A percentile compares a stretch with the other conserved stretches of the same genome.
Evolutionary conservation across 2,888 invertebrate species (phyloP).

Genomic region (Cosmorhoe ocellata): DNA sequence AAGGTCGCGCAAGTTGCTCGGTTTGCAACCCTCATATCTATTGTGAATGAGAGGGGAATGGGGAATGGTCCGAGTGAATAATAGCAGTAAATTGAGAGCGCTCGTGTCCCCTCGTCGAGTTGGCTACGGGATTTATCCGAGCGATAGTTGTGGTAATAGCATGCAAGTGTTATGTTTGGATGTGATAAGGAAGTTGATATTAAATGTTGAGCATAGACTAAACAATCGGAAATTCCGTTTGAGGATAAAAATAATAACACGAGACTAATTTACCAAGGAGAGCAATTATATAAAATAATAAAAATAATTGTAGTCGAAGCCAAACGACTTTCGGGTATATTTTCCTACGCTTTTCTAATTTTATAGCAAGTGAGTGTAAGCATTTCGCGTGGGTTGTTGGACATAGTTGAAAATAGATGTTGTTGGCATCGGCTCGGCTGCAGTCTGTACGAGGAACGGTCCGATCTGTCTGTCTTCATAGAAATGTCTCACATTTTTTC

Average conservation of each 20-base stretch:
- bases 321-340: conserved; percentile 53
- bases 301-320: conserved; percentile 33
- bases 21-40: conserved; percentile 36
- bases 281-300: conserved; percentile 13
- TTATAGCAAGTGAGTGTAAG: conserved; percentile 78
- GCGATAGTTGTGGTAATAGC: conserved; percentile 60
- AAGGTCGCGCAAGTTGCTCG: conserved; percentile 34
- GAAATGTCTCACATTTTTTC: conserved; percentile 39
- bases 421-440: conserved; percentile 69
- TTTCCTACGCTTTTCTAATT: conserved; percentile 73
- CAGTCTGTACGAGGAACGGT: conserved; percentile 43
- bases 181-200: conserved; percentile 27
- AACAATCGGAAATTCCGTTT: too few species aligned
- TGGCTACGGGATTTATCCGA: conserved; percentile 61
- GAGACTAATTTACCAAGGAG: conserved; percentile 14
- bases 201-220: not conserved
- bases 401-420: conserved; percentile 64
- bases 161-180: conserved; percentile 32
- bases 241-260: conserved; percentile 11
- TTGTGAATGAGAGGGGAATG: conserved; percentile 44
- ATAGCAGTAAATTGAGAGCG: conserved; percentile 48
- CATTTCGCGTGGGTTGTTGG: conserved; percentile 74
- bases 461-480: conserved; percentile 46
- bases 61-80: conserved; percentile 50
- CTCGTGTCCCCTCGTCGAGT: conserved; percentile 50